Conservation (phyloP, 2,113 vertebrate genomes). For the Pantherophis guttatus region DNA sequence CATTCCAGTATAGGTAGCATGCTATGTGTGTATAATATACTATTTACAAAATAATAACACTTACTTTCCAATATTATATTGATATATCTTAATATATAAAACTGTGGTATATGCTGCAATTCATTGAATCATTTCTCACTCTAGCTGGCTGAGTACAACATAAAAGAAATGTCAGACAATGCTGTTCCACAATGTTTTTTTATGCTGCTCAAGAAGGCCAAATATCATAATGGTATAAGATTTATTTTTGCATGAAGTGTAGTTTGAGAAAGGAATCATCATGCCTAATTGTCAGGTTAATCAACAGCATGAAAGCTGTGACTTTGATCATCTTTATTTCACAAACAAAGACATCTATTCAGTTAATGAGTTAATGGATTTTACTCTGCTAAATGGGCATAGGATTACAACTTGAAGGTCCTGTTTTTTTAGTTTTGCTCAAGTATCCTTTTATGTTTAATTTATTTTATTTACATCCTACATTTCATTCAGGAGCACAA, state of each 20-base stretch:
- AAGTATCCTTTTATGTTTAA: too few relatives aligned
- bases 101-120: not conserved
- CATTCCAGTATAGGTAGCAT: not conserved
- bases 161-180: not conserved
- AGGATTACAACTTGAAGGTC: not conserved
- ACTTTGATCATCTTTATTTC: conserved; percentile 33
- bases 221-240: conserved; percentile 33
- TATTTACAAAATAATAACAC: not conserved
- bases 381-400: not conserved
- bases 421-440: not conserved
- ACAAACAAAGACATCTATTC: not conserved
- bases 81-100: not conserved
- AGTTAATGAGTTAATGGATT: not conserved
- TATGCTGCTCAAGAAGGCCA: not conserved
- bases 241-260: not conserved
- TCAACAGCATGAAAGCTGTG: conserved; percentile 22
- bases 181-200: conserved; percentile 31
- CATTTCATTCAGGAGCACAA: too few relatives aligned
- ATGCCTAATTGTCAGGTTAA: conserved; percentile 31
- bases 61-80: not conserved
- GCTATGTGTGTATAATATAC: not conserved
- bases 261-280: conserved; percentile 39
- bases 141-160: accelerated
- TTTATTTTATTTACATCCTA: too few relatives aligned
- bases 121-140: not conserved